Evolutionary conservation across 2,797 vertebrate species (phyloP), one percentile per base, ranked within the genome.

Genomic region (Caiman crocodilus): DNA sequence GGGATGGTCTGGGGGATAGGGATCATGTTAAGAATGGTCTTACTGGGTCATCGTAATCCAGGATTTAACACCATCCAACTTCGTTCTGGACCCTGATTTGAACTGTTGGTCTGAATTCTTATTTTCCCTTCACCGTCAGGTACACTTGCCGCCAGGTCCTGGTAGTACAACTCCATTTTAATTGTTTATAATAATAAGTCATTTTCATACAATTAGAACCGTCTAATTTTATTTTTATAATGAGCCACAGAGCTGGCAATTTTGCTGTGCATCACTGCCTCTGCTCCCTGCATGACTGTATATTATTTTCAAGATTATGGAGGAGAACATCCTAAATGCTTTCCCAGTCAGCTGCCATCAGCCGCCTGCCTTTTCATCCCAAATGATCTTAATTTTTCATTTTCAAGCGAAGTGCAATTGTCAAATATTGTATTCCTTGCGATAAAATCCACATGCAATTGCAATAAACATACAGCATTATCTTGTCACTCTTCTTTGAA

Each of bases 221-320:
- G 63, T 84, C 7, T 69, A 87, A 58, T 94, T 79, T 92, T 58
- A 65, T 74, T 92, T 93, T 90, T 90, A 18, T 55, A 94, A 90
- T 79, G 79, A 89, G 79, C 65, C 84, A 92, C 15, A 83, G 82
- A 89, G 87, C 79, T 65, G 59, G 30, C 23, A 89, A 56, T 57
- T 76, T 75, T 42, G 64, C 32, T 57, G 12, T 35, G 20, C 8
- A 94, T 28, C 26, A 28, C 56, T 85, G 56, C 77, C 25, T 83
- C 75, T 89, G 56, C 35, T 92, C 75, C 20, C 58, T 57, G 13
- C 42, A 67, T 50, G 93, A 17, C 6, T 89, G 60, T 14, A 17
- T 82, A 92, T 90, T 5, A 77, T 84, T 90, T 11, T 84, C 55
- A 91, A 58, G 84, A 80, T 69, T 3, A 56, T 1, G 2, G 25